Evolutionary conservation across 2,113 vertebrate species (phyloP).

Genomic region (Reinhardtius hippoglossoides): DNA sequence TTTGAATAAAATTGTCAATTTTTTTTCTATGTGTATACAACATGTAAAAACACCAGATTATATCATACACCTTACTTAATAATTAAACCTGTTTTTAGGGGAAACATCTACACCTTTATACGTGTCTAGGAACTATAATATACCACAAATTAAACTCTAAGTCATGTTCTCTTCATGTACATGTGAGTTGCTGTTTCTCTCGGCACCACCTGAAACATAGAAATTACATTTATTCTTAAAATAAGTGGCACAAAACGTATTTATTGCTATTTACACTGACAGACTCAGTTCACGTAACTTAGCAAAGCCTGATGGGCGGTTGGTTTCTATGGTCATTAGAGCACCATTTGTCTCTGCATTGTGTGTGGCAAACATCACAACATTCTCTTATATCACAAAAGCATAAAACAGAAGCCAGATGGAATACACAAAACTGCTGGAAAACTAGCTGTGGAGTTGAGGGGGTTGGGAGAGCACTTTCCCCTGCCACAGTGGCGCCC

Average conservation of each 20-base stretch:
- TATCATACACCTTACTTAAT: background rate
- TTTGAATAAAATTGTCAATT: slow-evolving; percentile 1
- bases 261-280: too few relatives aligned
- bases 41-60: background rate
- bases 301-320: background rate
- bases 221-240: background rate
- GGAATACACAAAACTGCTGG: too few relatives aligned
- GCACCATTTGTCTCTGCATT: too few relatives aligned
- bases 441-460: too few relatives aligned
- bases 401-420: too few relatives aligned
- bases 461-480: too few relatives aligned
- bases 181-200: background rate
- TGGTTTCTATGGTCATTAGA: too few relatives aligned
- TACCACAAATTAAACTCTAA: slow-evolving; percentile 8
- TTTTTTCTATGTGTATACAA: background rate
- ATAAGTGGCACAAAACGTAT: too few relatives aligned
- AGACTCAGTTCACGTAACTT: background rate
- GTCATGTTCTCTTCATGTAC: background rate
- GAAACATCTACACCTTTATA: background rate
- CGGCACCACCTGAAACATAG: slow-evolving; percentile 39
- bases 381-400: too few relatives aligned
- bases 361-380: too few relatives aligned
- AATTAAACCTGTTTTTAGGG: background rate
- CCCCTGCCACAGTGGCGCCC: too few relatives aligned
- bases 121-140: background rate